Evolutionary conservation across 1,140 invertebrate genomes (phyloP), one percentile per base, ranked within the genome.

Genomic region (Temnothorax longispinosus): DNA sequence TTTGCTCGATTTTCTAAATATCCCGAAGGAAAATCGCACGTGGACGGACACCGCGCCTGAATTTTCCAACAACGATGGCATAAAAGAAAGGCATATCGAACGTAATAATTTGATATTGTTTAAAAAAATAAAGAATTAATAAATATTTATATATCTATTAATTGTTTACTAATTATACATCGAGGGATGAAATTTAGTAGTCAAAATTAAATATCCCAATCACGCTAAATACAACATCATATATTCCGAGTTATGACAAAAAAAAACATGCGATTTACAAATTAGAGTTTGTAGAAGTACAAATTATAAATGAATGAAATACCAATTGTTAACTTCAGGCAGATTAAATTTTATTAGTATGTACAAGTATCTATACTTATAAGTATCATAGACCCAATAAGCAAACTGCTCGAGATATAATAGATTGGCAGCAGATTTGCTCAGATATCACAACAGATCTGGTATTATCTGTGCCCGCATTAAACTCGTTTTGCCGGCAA

Each of bases 1-100:
- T 87, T 74, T 96, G 18, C 95, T 98, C 74, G 96, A 97, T 93
- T 97, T 97, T 95, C 93, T 98, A 21, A 95, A 95, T 86, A 95
- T 98, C 21, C 95, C 95, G 3, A 50, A 56, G 10, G 80, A 94
- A 54, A 90, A 95, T 86, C 95, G 97, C 86, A 93, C 62, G 76
- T 97, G 97, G 96, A 78, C 92, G 47, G 89, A 96, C 81, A 93
- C 95, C 3, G 93, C 87, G 88, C 93, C 94, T 50, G 64, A 65
- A 72, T 27, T 27, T 8, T 27, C 44, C 44, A 44, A 78, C 32
- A 0, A 41, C 88, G 44, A 18, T 18, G 27, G 64, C 7, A 1
- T 8, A 18, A 84, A 60, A 47, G 27, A 84, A 21, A 84, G 72
- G 60, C 15, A 58, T 0, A 69, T 90, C 11, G 54, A 64, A 13